Evolutionary conservation across 2,113 vertebrate genomes (phyloP).

Genomic region (Grammomys surdaster): DNA sequence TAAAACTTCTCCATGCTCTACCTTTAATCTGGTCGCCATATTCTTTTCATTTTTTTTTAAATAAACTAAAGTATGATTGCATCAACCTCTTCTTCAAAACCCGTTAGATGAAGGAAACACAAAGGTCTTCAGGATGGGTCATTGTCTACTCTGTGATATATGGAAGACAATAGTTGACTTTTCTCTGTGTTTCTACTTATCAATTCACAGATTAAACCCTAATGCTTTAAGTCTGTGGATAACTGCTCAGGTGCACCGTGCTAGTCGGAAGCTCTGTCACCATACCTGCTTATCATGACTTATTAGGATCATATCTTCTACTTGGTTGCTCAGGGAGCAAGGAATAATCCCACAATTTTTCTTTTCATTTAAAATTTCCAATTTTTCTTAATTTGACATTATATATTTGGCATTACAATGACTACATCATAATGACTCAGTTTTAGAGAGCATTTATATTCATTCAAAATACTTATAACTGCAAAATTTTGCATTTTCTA

Average conservation of each 20-base stretch:
- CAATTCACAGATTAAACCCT: background rate
- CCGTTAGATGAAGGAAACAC: background rate
- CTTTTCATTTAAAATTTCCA: constrained; percentile 78
- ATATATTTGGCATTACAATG: constrained; percentile 70
- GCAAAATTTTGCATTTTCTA: constrained; percentile 77
- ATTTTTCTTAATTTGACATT: constrained; percentile 65
- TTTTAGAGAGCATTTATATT: constrained; percentile 82
- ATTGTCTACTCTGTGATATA: background rate
- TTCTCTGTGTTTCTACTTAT: background rate
- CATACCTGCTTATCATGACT: constrained; percentile 34
- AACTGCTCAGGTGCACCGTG: background rate
- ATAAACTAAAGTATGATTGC: background rate
- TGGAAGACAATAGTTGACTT: background rate
- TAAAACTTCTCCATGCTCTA: background rate
- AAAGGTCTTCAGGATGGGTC: background rate
- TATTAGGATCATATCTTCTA: constrained; percentile 42
- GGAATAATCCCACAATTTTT: constrained; percentile 73
- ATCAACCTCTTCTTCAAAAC: background rate
- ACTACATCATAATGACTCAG: constrained; percentile 76
- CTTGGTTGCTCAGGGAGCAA: constrained; percentile 57
- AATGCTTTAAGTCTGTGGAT: background rate
- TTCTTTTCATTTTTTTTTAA: background rate
- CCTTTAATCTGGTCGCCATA: background rate
- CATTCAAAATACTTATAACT: constrained; percentile 79
- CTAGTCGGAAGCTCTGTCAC: background rate